phyloP scores from a whole-genome alignment of 2,113 vertebrate species.

The Xenus cinereus region DNA sequence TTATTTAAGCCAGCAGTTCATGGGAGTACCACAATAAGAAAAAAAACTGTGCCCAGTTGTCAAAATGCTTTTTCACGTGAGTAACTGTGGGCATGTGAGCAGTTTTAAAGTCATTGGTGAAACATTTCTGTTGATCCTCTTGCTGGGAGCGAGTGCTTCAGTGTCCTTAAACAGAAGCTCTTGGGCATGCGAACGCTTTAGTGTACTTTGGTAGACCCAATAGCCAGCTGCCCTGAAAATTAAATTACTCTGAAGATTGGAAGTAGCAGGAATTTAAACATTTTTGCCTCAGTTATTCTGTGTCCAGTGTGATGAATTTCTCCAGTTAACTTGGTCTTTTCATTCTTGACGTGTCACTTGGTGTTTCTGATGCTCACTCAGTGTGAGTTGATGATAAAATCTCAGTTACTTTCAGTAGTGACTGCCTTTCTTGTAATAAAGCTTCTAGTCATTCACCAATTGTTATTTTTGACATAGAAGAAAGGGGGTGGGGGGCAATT shows the following conservation, averaged over 20 bases:
- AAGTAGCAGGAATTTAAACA: neutral
- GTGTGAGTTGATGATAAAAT: neutral
- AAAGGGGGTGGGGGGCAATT: neutral
- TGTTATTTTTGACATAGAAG: neutral
- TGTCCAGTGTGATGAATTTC: neutral
- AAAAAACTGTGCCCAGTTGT: neutral
- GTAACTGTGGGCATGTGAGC: neutral
- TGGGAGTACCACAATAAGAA: neutral
- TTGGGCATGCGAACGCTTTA: rapidly evolving
- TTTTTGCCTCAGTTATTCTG: neutral
- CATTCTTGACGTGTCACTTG: neutral
- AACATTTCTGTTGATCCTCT: neutral
- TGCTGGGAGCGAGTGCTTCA: neutral
- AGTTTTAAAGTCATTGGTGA: neutral
- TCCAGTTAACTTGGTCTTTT: neutral
- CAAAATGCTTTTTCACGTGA: neutral
- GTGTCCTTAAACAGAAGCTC: neutral
- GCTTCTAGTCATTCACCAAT: neutral
- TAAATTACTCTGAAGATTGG: rapidly evolving
- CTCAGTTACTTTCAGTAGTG: neutral
- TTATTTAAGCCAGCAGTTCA: neutral
- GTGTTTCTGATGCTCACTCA: neutral
- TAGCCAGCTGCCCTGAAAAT: neutral
- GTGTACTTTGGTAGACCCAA: neutral
- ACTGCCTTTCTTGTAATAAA: neutral